Evolutionary conservation across 2,113 vertebrate species (phyloP).

Genomic region (Manacus vitellinus): DNA sequence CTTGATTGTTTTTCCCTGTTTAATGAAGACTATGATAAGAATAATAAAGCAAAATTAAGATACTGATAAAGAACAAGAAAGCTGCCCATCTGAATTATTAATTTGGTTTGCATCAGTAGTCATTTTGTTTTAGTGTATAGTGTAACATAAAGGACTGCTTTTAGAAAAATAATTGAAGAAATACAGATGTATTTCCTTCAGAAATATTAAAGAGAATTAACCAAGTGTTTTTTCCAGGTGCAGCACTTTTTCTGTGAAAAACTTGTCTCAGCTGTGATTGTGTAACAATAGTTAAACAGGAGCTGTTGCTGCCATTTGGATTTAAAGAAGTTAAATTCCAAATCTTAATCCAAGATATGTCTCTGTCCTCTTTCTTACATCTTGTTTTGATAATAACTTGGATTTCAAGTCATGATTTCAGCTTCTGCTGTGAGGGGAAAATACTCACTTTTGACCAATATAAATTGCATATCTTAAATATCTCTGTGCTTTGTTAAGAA

Average conservation of each 20-base stretch:
- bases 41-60: neutral
- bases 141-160: neutral
- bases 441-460: neutral
- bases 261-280: neutral
- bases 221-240: neutral
- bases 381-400: neutral
- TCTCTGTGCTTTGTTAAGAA: neutral
- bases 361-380: neutral
- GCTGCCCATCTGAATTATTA: neutral
- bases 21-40: neutral
- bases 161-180: neutral
- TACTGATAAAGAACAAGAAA: neutral
- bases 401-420: neutral
- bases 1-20: neutral
- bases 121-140: neutral
- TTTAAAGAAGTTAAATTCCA: neutral
- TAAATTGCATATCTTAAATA: neutral
- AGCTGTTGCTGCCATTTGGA: neutral
- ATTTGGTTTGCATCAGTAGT: neutral
- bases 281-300: neutral
- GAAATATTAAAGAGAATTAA: neutral
- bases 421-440: neutral
- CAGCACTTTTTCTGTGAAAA: neutral
- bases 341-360: neutral
- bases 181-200: neutral